Conservation (phyloP, 2,888 invertebrate species). For the Platynereis dumerilii region DNA sequence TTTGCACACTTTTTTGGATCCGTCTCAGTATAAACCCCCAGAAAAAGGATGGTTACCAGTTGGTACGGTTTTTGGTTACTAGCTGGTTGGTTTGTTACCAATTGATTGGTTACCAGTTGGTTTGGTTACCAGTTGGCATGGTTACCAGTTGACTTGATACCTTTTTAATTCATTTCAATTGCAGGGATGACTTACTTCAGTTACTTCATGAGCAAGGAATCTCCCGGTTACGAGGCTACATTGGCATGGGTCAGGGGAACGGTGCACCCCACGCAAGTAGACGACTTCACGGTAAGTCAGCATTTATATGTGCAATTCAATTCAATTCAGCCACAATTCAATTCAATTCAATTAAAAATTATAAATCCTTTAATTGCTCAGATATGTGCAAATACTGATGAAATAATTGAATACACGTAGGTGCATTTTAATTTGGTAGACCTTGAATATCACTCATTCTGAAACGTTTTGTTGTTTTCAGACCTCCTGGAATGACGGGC, state of each 20-base stretch:
- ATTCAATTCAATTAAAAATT: conserved; percentile 6
- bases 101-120: too few species aligned
- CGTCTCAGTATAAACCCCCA: too few species aligned
- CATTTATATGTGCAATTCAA: too few species aligned
- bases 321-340: too few species aligned
- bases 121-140: too few species aligned
- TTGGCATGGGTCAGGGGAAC: conserved; percentile 84
- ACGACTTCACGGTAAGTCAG: conserved; percentile 84
- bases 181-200: conserved; percentile 91
- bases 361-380: neutral
- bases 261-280: conserved; percentile 74
- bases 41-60: too few species aligned
- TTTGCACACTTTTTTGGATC: too few species aligned
- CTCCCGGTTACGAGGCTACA: conserved; percentile 86
- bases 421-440: too few species aligned
- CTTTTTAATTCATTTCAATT: neutral
- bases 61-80: too few species aligned
- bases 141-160: neutral
- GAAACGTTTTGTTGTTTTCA: conserved; percentile 13
- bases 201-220: conserved; percentile 94
- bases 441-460: too few species aligned
- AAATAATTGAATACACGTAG: too few species aligned
- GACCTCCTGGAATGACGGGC: conserved; percentile 74
- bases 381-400: neutral
- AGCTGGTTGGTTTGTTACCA: too few species aligned